A percentile compares a stretch with the other conserved stretches of the same genome.
These are phyloP conservation scores for Chirona hameri DNA, from an alignment of 2,888 invertebrate genomes.

Conservation along the genomic window DNA sequence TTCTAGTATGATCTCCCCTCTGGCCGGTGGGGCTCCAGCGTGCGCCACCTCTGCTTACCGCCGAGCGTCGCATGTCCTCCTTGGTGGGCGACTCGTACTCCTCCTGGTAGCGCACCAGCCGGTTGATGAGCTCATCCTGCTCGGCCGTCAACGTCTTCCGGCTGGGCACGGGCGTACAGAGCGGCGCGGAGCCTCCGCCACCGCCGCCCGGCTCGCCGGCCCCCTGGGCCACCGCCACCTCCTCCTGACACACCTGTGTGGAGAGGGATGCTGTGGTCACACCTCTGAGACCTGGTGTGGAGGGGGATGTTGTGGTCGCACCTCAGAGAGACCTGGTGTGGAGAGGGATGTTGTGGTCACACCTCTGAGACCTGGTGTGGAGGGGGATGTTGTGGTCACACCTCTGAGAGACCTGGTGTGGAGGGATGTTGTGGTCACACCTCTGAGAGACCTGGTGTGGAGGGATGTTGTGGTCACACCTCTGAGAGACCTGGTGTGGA, in stretches of 20 bases:
- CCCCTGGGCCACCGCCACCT: neutral
- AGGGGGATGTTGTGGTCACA: too few species aligned
- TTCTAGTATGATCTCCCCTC: too few species aligned
- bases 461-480: too few species aligned
- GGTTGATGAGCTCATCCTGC: constrained; percentile 90
- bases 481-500: too few species aligned
- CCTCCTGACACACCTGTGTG: neutral
- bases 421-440: too few species aligned
- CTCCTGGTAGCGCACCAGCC: constrained; percentile 93
- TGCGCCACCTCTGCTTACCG: neutral
- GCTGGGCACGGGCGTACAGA: neutral
- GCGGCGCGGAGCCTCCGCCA: neutral
- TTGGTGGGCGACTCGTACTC: constrained; percentile 95
- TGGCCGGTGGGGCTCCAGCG: neutral
- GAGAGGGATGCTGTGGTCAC: neutral
- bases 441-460: too few species aligned
- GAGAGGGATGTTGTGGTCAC: too few species aligned
- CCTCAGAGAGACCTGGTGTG: neutral
- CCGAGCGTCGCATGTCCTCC: constrained; percentile 64
- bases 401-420: too few species aligned
- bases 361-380: too few species aligned
- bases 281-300: too few species aligned
- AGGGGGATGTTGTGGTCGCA: too few species aligned
- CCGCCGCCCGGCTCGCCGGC: neutral
- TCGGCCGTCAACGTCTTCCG: constrained; percentile 67